Evolutionary conservation across 2,888 invertebrate genomes (phyloP).

Genomic region (Amitus sp.): DNA sequence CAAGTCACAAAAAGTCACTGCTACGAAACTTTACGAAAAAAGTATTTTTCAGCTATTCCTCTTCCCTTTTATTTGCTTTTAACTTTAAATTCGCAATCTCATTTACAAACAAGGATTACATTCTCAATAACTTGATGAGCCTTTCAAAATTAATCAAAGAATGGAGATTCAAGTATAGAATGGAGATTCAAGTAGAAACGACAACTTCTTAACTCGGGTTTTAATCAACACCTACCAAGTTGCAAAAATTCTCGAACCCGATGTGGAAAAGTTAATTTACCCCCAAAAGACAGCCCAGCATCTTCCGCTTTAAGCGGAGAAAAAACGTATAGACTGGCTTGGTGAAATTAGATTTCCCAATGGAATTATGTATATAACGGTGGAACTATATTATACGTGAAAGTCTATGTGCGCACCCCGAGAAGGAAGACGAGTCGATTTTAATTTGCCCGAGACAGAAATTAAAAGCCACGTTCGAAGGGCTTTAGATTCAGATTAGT

Average conservation of each 20-base stretch:
- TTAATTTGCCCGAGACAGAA: conserved; percentile 56
- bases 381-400: conserved; percentile 22
- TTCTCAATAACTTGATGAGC: conserved; percentile 19
- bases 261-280: conserved; percentile 26
- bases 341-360: conserved; percentile 40
- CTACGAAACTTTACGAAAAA: conserved; percentile 33
- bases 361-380: conserved; percentile 31
- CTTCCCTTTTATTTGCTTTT: conserved; percentile 29
- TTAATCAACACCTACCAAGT: neutral
- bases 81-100: conserved; percentile 26
- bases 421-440: conserved; percentile 49
- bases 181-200: neutral
- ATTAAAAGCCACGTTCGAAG: conserved; percentile 56
- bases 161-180: neutral
- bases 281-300: conserved; percentile 16
- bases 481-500: conserved; percentile 41
- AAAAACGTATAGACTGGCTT: conserved; percentile 16
- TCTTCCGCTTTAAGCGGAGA: conserved; percentile 12
- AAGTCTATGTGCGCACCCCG: conserved; percentile 29
- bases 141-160: neutral
- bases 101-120: conserved; percentile 28
- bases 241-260: neutral
- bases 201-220: neutral
- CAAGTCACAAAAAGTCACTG: conserved; percentile 37
- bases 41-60: conserved; percentile 39